Conservation (phyloP, 2,888 invertebrate species). For the Entomobrya proxima region DNA sequence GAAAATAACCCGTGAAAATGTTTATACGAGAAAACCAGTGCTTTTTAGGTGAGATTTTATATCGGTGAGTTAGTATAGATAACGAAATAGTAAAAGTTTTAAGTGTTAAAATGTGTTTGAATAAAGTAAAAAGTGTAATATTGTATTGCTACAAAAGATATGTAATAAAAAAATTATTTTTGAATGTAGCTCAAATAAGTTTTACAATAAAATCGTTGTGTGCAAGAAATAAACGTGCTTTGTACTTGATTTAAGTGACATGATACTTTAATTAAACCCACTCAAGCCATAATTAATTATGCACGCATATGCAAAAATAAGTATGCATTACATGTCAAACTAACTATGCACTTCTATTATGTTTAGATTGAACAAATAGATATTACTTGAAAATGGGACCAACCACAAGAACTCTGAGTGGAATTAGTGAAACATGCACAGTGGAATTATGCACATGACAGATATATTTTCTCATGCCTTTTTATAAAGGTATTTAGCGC, state of each 20-base stretch:
- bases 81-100: background rate
- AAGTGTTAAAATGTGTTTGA: background rate
- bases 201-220: background rate
- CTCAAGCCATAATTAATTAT: background rate
- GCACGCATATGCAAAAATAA: too few species aligned
- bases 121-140: background rate
- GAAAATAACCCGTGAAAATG: background rate
- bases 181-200: slow-evolving; percentile 51
- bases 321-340: too few species aligned
- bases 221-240: background rate
- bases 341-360: background rate
- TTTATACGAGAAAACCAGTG: background rate
- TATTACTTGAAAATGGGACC: too few species aligned
- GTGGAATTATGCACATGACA: too few species aligned
- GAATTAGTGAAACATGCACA: too few species aligned
- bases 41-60: slow-evolving; percentile 26
- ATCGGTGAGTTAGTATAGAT: background rate
- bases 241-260: background rate
- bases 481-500: too few species aligned
- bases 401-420: too few species aligned
- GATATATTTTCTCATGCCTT: too few species aligned
- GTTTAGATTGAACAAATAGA: background rate
- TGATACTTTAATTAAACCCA: background rate
- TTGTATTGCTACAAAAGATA: background rate
- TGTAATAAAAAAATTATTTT: slow-evolving; percentile 51